Conservation (phyloP, 2,113 vertebrate species). For the Plectropomus leopardus region DNA sequence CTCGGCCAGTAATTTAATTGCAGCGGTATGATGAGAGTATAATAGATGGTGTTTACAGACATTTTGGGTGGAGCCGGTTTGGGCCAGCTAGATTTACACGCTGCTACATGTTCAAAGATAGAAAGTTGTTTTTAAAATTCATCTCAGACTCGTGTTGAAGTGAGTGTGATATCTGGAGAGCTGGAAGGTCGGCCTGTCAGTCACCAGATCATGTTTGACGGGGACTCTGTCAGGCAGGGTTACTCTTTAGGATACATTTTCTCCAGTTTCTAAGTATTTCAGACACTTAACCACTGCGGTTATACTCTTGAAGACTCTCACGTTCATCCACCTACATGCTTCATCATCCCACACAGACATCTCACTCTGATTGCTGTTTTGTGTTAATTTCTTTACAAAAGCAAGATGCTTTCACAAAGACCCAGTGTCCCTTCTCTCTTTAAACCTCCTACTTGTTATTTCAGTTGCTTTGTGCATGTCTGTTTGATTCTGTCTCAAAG, state of each 20-base stretch:
- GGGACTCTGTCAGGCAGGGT: background rate
- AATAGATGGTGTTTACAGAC: slow-evolving; percentile 38
- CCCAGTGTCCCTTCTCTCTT: slow-evolving; percentile 12
- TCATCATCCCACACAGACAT: slow-evolving; percentile 25
- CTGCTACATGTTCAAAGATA: slow-evolving; percentile 9
- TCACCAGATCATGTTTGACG: background rate
- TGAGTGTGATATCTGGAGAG: slow-evolving; percentile 7
- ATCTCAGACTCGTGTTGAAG: background rate
- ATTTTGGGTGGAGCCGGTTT: slow-evolving; percentile 11
- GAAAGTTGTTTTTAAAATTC: background rate
- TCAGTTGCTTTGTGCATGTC: background rate
- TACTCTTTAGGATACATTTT: background rate
- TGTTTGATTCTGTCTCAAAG: slow-evolving; percentile 1
- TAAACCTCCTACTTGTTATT: slow-evolving; percentile 25
- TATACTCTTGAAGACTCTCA: slow-evolving; percentile 1
- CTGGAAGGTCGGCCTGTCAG: background rate
- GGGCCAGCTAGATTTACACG: slow-evolving; percentile 3
- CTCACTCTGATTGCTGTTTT: background rate
- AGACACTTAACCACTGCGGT: background rate
- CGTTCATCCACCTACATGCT: slow-evolving; percentile 33
- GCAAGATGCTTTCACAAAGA: slow-evolving; percentile 23
- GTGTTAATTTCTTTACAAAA: slow-evolving; percentile 29
- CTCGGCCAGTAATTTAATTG: slow-evolving; percentile 56
- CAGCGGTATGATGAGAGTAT: slow-evolving; percentile 34
- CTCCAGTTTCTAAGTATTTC: background rate